Base-by-base conservation (phyloP, 2,113 vertebrate species). In the Alectura lathami region DNA sequence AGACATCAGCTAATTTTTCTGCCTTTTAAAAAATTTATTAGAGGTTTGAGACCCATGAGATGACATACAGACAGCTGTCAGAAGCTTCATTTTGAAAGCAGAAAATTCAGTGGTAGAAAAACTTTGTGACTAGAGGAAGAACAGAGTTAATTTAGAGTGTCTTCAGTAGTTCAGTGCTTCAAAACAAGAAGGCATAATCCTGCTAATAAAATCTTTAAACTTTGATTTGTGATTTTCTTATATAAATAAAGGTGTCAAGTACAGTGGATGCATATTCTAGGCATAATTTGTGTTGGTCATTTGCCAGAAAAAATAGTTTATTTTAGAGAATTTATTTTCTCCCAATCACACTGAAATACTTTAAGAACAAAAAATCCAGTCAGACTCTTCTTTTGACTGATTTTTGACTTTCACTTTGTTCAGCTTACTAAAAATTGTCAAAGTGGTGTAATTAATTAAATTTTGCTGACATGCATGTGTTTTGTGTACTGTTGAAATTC, bases 81-180 rank as follows among this genome's bases (percentile, higher is more conserved):
- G 53, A 72, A 79, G 27, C 17, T 89, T 81, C 4, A 16, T 86
- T 94, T 91, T 75, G 26, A 83, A 90, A 81, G 27, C 20, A 12
- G 26, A 36, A 24, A 59, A 77, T 50, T 85, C 8, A 81, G 0
- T 68, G 59, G 29, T 68, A 21, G n/a, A 60, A 77, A 86, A 57
- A 22, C 56, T 23, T 60, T 50, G 8, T 79, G 17, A 32, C 8
- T 38, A 79, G 45, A 57, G 21, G 13, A 89, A n/a, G 7, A 80
- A 17, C 18, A 48, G n/a, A 62, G 8, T 57, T 94, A 27, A 36
- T 81, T 88, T 20, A 36, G 32, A 82, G 26, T 36, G 16, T 66
- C 12, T 80, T n/a, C 29, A 53, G 48, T 79, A 53, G 40, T 23
- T 53, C 47, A 64, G 22, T 40, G 11, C 43, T 88, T 48, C n/a